These are phyloP conservation scores for Petrophora chlorosata DNA, from an alignment of 2,888 invertebrate species.

Conservation along the genomic window DNA sequence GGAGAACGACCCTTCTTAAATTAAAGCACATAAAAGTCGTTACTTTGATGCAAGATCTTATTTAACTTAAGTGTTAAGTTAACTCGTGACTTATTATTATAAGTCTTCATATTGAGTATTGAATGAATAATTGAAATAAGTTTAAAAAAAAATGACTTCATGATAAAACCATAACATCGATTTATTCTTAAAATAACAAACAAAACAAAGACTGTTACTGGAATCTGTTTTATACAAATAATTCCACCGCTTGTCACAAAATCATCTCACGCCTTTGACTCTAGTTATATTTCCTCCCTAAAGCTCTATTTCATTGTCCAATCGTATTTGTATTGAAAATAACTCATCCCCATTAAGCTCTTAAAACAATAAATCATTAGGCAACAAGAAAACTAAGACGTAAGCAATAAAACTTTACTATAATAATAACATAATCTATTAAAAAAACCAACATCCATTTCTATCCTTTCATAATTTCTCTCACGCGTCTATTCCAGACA, in stretches of 20 bases:
- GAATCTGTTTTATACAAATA: too few species aligned
- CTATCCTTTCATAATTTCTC: slow-evolving; percentile 33
- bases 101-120: background rate
- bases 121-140: too few species aligned
- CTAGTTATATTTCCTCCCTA: too few species aligned
- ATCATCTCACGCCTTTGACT: too few species aligned
- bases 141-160: too few species aligned
- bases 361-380: slow-evolving; percentile 13
- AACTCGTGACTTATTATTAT: too few species aligned
- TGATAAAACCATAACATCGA: too few species aligned
- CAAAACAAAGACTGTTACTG: too few species aligned
- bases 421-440: slow-evolving; percentile 20
- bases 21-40: slow-evolving; percentile 23
- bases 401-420: slow-evolving; percentile 23
- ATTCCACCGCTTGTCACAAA: too few species aligned
- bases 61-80: slow-evolving; percentile 4
- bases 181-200: too few species aligned
- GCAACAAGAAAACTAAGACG: slow-evolving; percentile 15
- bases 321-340: background rate
- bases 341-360: background rate
- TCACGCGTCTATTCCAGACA: slow-evolving; percentile 26
- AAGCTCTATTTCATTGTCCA: background rate
- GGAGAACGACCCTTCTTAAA: slow-evolving; percentile 37
- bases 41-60: slow-evolving; percentile 38
- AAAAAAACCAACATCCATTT: slow-evolving; percentile 23